Evolutionary conservation across 1,140 invertebrate species (phyloP).

Genomic region (Mya arenaria): DNA sequence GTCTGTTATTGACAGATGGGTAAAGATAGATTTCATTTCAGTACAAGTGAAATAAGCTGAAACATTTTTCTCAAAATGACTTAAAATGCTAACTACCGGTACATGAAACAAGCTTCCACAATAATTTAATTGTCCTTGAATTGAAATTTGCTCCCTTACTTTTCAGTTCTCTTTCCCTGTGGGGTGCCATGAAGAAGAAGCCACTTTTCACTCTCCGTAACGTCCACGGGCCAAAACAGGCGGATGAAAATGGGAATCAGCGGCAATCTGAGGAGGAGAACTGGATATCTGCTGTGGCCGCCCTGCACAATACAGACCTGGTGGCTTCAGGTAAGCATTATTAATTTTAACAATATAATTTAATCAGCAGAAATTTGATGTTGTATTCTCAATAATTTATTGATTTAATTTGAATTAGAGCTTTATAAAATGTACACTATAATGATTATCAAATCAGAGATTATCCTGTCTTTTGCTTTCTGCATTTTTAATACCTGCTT

Average conservation of each 20-base stretch:
- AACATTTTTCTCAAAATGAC: no score
- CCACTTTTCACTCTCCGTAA: conserved; percentile 86
- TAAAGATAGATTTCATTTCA: no score
- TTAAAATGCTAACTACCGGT: background rate
- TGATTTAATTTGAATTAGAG: no score
- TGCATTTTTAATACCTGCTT: no score
- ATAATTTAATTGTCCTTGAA: background rate
- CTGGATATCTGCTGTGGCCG: conserved; percentile 93
- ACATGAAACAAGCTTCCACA: background rate
- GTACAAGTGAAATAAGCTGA: no score
- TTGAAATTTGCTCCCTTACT: background rate
- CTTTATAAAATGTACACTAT: no score
- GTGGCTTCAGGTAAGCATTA: conserved; percentile 93
- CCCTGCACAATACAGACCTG: conserved; percentile 93
- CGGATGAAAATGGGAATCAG: conserved; percentile 21
- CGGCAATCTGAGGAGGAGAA: conserved; percentile 77
- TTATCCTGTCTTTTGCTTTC: no score
- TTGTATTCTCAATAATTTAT: no score
- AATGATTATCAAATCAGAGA: no score
- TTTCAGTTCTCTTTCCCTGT: conserved; percentile 88
- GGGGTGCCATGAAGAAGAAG: conserved; percentile 95
- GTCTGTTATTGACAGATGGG: no score
- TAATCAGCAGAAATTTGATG: no score
- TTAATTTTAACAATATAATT: no score
- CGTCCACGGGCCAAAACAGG: conserved; percentile 87